These are phyloP conservation scores for Apodemia zela DNA, from an alignment of 2,888 invertebrate species.

Conservation along the genomic window DNA sequence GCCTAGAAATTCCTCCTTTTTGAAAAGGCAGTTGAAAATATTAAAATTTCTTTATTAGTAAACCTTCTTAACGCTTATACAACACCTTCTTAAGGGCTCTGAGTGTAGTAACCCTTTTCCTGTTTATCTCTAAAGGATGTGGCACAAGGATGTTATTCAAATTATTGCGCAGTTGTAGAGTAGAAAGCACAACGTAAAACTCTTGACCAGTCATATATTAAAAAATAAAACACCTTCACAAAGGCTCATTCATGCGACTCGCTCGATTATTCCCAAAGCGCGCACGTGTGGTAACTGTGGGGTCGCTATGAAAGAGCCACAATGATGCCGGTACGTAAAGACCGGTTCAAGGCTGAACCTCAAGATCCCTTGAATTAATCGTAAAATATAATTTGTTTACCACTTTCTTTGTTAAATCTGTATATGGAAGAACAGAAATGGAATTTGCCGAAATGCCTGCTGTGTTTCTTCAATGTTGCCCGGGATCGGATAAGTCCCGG, in stretches of 20 bases:
- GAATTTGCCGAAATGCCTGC: too few relatives aligned
- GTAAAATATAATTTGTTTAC: conserved; percentile 7
- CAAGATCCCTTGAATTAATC: conserved; percentile 26
- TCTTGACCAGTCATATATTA: conserved; percentile 32
- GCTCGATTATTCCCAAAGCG: conserved; percentile 36
- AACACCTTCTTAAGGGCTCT: too few relatives aligned
- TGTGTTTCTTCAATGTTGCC: too few relatives aligned
- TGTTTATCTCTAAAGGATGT: neutral
- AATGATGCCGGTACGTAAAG: conserved; percentile 32
- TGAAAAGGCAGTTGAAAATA: too few relatives aligned
- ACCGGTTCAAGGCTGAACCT: conserved; percentile 43
- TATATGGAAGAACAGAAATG: too few relatives aligned
- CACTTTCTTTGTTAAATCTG: neutral
- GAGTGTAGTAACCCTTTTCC: neutral
- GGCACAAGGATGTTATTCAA: neutral
- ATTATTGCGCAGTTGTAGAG: conserved; percentile 2
- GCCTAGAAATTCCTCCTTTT: too few relatives aligned
- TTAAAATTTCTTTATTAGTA: too few relatives aligned
- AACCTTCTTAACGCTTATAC: too few relatives aligned
- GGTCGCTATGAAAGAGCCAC: conserved; percentile 50
- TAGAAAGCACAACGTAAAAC: conserved; percentile 1
- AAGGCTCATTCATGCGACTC: conserved; percentile 18
- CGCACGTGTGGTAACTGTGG: conserved; percentile 66
- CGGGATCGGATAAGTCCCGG: too few relatives aligned
- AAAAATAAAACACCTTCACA: conserved; percentile 22